Evolutionary conservation across 1,140 invertebrate species (phyloP).

Genomic region (Meteorus sp.): DNA sequence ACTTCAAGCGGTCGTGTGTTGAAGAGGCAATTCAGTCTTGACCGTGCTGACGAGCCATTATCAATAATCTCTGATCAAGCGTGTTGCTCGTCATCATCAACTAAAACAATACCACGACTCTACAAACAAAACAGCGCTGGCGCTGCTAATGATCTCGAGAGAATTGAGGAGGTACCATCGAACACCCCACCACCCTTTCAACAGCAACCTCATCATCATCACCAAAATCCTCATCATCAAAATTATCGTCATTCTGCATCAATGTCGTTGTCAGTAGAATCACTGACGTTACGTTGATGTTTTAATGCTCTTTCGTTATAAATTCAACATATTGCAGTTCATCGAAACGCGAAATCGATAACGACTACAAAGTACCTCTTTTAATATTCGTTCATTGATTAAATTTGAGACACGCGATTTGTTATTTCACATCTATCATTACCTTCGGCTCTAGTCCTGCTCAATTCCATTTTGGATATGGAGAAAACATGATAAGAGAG

Average conservation of each 20-base stretch:
- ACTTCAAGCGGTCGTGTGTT: slow-evolving; percentile 56
- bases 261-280: slow-evolving; percentile 57
- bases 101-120: slow-evolving; percentile 49
- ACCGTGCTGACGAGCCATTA: slow-evolving; percentile 64
- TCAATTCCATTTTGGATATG: no score
- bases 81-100: slow-evolving; percentile 24
- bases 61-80: slow-evolving; percentile 32
- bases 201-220: slow-evolving; percentile 31
- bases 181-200: slow-evolving; percentile 19
- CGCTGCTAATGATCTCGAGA: slow-evolving; percentile 69
- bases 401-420: no score
- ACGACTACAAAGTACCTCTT: slow-evolving; percentile 33
- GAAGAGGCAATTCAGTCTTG: slow-evolving; percentile 71
- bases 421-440: no score
- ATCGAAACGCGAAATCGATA: no score
- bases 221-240: slow-evolving; percentile 34
- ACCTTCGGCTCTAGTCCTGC: background rate
- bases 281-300: slow-evolving; percentile 49
- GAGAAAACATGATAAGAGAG: no score
- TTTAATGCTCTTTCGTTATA: background rate
- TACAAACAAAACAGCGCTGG: slow-evolving; percentile 74
- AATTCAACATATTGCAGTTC: background rate
- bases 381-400: background rate
- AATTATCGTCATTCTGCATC: slow-evolving; percentile 50
- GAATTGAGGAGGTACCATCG: slow-evolving; percentile 69